Base-by-base conservation (phyloP, 2,888 invertebrate species). In the Clepsis dumicolana region DNA sequence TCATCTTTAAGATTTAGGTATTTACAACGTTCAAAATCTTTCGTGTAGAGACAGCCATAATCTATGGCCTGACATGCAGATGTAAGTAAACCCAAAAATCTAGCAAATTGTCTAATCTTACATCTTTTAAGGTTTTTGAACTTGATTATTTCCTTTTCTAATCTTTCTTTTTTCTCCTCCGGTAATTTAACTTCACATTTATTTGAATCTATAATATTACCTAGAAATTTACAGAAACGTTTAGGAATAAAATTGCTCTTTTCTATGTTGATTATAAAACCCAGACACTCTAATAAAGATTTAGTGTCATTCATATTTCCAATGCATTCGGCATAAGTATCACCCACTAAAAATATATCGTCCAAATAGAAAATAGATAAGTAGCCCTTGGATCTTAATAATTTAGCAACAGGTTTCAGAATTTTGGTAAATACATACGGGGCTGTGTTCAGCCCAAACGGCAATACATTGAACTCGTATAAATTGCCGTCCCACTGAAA, bases 31-130 rank as follows among this genome's bases (percentile, higher is more conserved):
- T 57, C 38, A 5, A 57, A 24, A 38, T 38, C 24, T n/a, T 57
- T 57, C 4, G 63, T 67, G 8, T 67, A 67, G 5, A 62, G 35
- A 48, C 59, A 64, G 4, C 64, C 60, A 14, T 64, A 64, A 1
- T 64, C 54, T 32, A 69, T 25, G 5, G 60, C 69, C 32, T 44
- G 64, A 18, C 69, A 69, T 18, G 64, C 64, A 7, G 68, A 68
- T 41, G 60, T 64, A 1, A 68, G 44, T 35, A 68, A 44, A 10
- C 70, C 70, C 35, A 70, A 29, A 32, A 70, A 66, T 12, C 64
- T 24, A 54, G 66, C 70, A 54, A 66, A 66, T 2, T 53, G 50
- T 50, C 70, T 60, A 8, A 70, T 64, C 48, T 54, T 54, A 56
- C 64, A 41, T 0, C 16, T 1, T 16, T 18, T 56, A 44, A 54